Base-by-base conservation (phyloP, 1,140 invertebrate species). In the Pseudomyrmex concolor region DNA sequence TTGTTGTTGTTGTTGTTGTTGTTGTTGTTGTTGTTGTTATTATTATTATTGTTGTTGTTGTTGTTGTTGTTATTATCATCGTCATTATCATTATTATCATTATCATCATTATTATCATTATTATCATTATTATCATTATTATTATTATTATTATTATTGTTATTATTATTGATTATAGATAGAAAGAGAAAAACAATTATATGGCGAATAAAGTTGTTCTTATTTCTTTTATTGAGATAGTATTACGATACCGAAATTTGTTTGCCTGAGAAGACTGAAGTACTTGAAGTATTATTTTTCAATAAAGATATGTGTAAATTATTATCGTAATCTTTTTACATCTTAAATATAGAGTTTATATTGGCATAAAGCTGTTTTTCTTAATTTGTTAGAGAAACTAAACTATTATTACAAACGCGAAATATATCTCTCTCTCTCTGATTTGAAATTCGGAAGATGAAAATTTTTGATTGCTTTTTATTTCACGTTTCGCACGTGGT, bases 401-500 rank as follows among this genome's bases (percentile, higher is more conserved):
- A 34, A 17, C 13, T 57, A 64, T 43, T 13, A 48, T 68, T 25
- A 57, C 19, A 57, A 78, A 45, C 50, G 66, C 19, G 34, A 5
- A 34, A 34, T 34, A 34, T 34, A 34, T 34, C 3, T 34, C 34
- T 34, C 34, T 34, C 34, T 59, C 59, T 68, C 13, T n/a, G 74
- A 68, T 71, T 70, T 66, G 54, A 67, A 15, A 70, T 59, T 54
- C 22, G 15, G 19, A 25, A 78, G 70, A 59, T 80, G 34, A 15
- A 25, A 34, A 7, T 34, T 54, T 43, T 80, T 22, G 7, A 51
- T 70, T 50, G 55, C 15, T 59, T 22, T 45, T 25, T 25, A 25
- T 25, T 13, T 80, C 71, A 15, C 64, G 8, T 78, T 57, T 60
- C 66, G 76, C 76, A 80, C 76, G 76, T 70, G 19, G 15, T 59